Evolutionary conservation across 2,113 vertebrate genomes (phyloP).

Genomic region (Odocoileus virginianus): DNA sequence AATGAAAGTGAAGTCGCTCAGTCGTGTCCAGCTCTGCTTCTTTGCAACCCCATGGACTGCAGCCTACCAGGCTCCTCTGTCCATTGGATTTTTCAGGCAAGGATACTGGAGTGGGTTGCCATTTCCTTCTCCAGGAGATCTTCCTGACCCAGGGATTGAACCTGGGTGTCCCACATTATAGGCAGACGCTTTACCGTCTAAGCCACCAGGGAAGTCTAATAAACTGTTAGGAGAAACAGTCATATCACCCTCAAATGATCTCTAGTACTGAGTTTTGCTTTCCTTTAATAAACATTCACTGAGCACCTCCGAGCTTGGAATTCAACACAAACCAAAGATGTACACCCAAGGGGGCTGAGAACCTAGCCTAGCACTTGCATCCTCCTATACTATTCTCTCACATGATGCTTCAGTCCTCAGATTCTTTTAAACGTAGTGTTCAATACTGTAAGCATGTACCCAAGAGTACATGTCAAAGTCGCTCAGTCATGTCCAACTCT

Average conservation of each 20-base stretch:
- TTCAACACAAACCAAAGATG: not conserved
- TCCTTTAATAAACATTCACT: not conserved
- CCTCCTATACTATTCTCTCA: not conserved
- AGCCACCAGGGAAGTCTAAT: not conserved
- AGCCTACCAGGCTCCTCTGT: too few relatives aligned
- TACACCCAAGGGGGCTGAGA: not conserved
- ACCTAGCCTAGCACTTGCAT: not conserved
- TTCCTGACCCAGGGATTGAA: too few relatives aligned
- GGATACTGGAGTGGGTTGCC: too few relatives aligned
- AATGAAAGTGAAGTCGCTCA: too few relatives aligned
- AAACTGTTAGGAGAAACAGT: not conserved
- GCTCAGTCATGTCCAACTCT: not conserved
- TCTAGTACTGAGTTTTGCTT: not conserved
- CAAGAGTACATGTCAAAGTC: not conserved
- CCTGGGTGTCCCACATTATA: too few relatives aligned
- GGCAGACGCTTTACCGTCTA: too few relatives aligned
- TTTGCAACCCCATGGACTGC: too few relatives aligned
- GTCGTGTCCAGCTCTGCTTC: too few relatives aligned
- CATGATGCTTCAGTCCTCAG: not conserved
- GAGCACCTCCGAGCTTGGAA: not conserved
- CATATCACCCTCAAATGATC: not conserved
- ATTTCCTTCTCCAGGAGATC: too few relatives aligned
- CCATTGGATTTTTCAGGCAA: too few relatives aligned
- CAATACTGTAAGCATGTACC: not conserved
- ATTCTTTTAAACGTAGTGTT: not conserved